Base-by-base conservation (phyloP, 2,888 invertebrate genomes). In the Dichetophora obliterata region DNA sequence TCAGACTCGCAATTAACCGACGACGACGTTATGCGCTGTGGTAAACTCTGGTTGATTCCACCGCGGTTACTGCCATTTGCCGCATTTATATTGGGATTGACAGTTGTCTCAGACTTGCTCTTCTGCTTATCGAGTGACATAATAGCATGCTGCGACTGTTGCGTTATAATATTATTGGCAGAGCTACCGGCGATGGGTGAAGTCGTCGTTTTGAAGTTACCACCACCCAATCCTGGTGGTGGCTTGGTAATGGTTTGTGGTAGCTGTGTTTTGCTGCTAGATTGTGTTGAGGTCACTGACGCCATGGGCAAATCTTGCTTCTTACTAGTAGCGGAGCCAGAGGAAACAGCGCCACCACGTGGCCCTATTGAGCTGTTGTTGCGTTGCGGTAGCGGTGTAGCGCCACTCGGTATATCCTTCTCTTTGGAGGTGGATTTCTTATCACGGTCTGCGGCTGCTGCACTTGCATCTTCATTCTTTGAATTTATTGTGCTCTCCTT, bases 151-250 rank as follows among this genome's bases (percentile, higher is more conserved):
- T 43, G 43, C 11, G 43, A 11, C 27, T 77, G 76, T 37, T 73
- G 73, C 1, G 75, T 43, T 71, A 76, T 68, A 74, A 80, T 37
- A 78, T 71, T 65, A 11, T 68, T 48, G 16, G 74, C n/a, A 95
- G 88, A 96, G 96, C 82, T 95, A 95, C 96, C 96, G 96, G 3
- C 77, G 19, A 70, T 91, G 89, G 3, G 91, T 88, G 76, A 90
- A 74, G 78, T 78, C 31, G 76, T 70, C 16, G 82, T 1, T 90
- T 74, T 74, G 14, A 52, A 74, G 78, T 74, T 82, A 78, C 22
- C 48, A 70, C 81, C 83, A 34, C 83, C 82, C 24, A 86, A 71
- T 6, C 86, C 85, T 0, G 86, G 84, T 24, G 86, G 84, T 24
- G 84, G 83, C 70, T 84, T 84, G 11, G 82, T 82, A 6, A 82